These are phyloP conservation scores for Papilio helenus DNA, from an alignment of 1,140 invertebrate genomes.

Conservation along the genomic window DNA sequence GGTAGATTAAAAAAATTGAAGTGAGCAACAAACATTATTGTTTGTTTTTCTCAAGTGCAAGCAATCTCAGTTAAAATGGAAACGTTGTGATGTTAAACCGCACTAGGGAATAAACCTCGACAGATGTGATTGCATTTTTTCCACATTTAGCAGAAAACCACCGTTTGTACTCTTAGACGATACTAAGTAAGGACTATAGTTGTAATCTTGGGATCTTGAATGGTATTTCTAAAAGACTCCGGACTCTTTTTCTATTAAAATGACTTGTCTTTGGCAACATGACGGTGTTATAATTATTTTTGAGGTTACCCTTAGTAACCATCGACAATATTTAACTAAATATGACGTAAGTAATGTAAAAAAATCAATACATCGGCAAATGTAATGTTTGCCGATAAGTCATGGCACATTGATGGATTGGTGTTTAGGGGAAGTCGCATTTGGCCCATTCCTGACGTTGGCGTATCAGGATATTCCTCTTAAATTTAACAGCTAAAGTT, in stretches of 20 bases:
- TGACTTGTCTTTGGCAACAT: no score
- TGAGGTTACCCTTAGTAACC: no score
- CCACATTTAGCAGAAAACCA: not conserved
- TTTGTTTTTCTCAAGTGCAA: constrained; percentile 25
- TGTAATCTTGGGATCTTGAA: not conserved
- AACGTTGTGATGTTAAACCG: not conserved
- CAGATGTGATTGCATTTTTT: constrained; percentile 9
- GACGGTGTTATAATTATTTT: no score
- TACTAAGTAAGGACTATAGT: not conserved
- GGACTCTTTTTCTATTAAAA: no score
- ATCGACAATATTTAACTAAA: not conserved
- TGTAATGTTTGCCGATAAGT: not conserved
- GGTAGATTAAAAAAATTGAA: constrained; percentile 25
- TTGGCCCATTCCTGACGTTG: not conserved
- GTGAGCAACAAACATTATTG: not conserved
- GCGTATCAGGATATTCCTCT: no score
- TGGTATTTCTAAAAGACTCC: no score
- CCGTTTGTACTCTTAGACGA: not conserved
- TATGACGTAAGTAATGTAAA: not conserved
- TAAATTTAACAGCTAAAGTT: no score
- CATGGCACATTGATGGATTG: not conserved
- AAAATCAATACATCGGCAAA: not conserved
- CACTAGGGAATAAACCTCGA: not conserved
- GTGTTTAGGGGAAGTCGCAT: not conserved
- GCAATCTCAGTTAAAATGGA: constrained; percentile 23